Evolutionary conservation across 37 sponge, comb jelly and placozoan genomes (phyloP).

Genomic region (Spongilla lacustris): DNA sequence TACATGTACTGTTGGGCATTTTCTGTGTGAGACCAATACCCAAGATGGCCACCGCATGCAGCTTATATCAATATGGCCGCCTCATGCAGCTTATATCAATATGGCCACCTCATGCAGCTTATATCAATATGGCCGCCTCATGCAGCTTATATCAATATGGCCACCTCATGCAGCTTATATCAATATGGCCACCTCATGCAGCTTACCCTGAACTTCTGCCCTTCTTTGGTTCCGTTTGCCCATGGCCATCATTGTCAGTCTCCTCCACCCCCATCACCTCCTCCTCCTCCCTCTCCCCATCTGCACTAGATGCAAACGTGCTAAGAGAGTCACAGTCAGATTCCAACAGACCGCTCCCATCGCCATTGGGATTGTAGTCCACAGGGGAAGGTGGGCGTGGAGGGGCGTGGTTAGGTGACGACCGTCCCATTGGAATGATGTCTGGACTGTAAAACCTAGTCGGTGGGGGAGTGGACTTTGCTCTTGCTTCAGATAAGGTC

Average conservation of each 20-base stretch:
- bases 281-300: neutral
- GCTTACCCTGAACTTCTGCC: neutral
- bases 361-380: constrained; percentile 8
- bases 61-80: neutral
- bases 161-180: neutral
- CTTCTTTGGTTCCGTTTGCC: neutral
- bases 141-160: neutral
- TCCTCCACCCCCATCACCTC: neutral
- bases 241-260: neutral
- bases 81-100: neutral
- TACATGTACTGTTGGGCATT: no score
- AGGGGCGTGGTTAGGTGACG: constrained; percentile 18
- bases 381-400: constrained; percentile 55
- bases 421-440: neutral
- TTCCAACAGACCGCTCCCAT: neutral
- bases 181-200: neutral
- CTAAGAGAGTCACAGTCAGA: neutral
- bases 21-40: no score
- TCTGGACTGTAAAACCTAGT: neutral
- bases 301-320: neutral
- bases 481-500: neutral
- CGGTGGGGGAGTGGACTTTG: neutral
- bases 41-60: neutral
- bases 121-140: neutral
- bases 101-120: neutral